phyloP scores from a whole-genome alignment of 2,113 vertebrate genomes.

The Tupaia tana region DNA sequence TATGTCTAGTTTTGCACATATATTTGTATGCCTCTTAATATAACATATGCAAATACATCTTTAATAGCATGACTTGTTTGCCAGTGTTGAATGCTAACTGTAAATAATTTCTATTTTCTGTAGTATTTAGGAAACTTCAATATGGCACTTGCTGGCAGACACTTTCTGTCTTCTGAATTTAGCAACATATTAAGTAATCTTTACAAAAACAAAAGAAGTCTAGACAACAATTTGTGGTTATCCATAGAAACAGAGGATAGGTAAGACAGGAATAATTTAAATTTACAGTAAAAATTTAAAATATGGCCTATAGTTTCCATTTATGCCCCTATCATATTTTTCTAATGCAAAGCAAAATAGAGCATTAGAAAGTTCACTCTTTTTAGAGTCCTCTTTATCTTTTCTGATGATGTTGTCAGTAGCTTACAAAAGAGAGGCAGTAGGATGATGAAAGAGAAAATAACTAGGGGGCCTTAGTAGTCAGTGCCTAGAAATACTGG shows the following conservation, averaged over 20 bases:
- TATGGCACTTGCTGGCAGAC: conserved; percentile 81
- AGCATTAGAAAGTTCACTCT: neutral
- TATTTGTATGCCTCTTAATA: conserved; percentile 73
- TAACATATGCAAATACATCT: conserved; percentile 82
- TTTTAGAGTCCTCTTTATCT: conserved; percentile 20
- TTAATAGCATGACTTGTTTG: conserved; percentile 81
- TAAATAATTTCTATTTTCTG: conserved; percentile 83
- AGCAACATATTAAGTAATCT: conserved; percentile 79
- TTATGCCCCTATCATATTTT: conserved; percentile 18
- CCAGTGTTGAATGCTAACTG: conserved; percentile 77
- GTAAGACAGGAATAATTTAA: conserved; percentile 60
- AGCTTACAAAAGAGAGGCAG: neutral
- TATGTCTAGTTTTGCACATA: conserved; percentile 73
- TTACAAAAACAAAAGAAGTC: conserved; percentile 71
- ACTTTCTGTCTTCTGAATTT: conserved; percentile 76
- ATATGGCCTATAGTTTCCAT: neutral
- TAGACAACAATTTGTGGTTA: conserved; percentile 61
- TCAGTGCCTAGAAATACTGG: neutral
- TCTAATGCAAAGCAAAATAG: conserved; percentile 39
- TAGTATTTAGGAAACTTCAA: conserved; percentile 80
- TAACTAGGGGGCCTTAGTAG: neutral
- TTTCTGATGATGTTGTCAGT: conserved; percentile 38
- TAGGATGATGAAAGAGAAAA: conserved; percentile 48
- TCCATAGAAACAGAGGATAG: conserved; percentile 57
- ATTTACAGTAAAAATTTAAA: conserved; percentile 38